A percentile compares a stretch with the other conserved stretches of the same genome.
Evolutionary conservation across 2,888 invertebrate genomes (phyloP).

Genomic region (Oscheius sp.): DNA sequence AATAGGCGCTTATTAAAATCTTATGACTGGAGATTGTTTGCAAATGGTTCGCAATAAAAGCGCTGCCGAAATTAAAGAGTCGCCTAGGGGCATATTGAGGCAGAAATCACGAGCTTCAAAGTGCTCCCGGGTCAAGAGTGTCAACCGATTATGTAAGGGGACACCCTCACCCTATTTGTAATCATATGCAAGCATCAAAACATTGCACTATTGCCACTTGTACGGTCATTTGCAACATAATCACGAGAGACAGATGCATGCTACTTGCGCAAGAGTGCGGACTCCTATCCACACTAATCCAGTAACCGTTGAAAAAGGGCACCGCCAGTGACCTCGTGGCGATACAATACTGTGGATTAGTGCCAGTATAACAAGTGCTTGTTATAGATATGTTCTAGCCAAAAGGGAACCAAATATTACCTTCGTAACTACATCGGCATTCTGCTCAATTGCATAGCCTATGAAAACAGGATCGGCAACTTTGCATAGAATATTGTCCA

Average conservation of each 20-base stretch:
- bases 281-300: constrained; percentile 1
- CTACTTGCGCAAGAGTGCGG: constrained; percentile 13
- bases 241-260: constrained; percentile 10
- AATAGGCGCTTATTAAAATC: constrained; percentile 1
- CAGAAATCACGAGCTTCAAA: background rate
- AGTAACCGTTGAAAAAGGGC: background rate
- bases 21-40: background rate
- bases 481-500: constrained; percentile 91
- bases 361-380: constrained; percentile 1
- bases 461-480: constrained; percentile 51
- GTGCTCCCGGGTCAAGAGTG: background rate
- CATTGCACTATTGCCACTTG: constrained; percentile 6
- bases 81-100: constrained; percentile 5
- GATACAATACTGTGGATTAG: constrained; percentile 17
- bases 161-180: background rate
- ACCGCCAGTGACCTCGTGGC: constrained; percentile 10
- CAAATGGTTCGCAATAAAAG: too few species aligned
- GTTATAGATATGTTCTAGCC: background rate
- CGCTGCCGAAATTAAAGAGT: background rate
- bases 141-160: too few species aligned
- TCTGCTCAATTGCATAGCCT: constrained; percentile 76
- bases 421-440: constrained; percentile 84
- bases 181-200: constrained; percentile 1
- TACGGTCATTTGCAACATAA: constrained; percentile 29
- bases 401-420: too few species aligned